Evolutionary conservation across 2,797 vertebrate genomes (phyloP).

Genomic region (Cottoperca gobio): DNA sequence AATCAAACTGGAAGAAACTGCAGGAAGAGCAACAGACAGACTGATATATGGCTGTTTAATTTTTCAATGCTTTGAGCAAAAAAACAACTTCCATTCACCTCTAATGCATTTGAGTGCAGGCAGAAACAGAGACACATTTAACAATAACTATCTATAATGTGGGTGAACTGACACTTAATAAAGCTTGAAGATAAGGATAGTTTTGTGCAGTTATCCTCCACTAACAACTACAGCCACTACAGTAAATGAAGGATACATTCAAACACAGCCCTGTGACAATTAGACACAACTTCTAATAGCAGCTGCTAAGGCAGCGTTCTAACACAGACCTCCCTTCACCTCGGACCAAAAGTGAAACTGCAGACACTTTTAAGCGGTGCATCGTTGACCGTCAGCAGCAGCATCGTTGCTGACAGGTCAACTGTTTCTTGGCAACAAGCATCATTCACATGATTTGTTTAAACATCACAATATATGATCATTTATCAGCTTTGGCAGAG

Average conservation of each 20-base stretch:
- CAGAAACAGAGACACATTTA: neutral
- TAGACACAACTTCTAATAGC: too few species aligned
- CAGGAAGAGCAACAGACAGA: too few species aligned
- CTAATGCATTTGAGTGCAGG: neutral
- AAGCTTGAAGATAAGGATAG: neutral
- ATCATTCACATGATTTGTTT: too few species aligned
- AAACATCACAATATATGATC: too few species aligned
- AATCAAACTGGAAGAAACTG: too few species aligned
- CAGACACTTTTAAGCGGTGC: neutral
- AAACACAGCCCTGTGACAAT: too few species aligned
- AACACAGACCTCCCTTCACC: neutral
- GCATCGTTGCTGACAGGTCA: neutral
- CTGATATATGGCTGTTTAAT: too few species aligned
- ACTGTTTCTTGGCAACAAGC: neutral
- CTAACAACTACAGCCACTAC: neutral
- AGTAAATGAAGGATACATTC: too few species aligned
- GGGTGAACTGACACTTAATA: neutral
- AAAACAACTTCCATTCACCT: neutral
- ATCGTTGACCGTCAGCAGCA: neutral
- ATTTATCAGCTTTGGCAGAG: too few species aligned
- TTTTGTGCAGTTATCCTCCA: too few species aligned
- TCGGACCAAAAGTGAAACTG: neutral
- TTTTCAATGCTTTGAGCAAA: too few species aligned
- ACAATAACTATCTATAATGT: neutral
- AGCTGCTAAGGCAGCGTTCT: neutral